phyloP scores from a whole-genome alignment of 2,113 vertebrate genomes.

The Psephotus haematonotus region DNA sequence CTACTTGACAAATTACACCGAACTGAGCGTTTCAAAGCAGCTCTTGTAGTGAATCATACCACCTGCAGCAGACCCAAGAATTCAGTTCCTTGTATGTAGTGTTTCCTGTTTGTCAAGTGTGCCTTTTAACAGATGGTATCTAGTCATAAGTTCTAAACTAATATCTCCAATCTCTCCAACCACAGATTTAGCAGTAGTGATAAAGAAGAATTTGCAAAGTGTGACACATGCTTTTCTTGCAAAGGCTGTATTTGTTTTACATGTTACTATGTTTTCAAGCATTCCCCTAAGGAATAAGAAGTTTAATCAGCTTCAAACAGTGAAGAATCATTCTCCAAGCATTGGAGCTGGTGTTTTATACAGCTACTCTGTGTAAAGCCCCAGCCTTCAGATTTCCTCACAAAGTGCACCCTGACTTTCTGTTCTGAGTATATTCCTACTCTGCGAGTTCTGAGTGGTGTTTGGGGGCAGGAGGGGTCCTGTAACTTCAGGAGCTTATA shows the following conservation, averaged over 20 bases:
- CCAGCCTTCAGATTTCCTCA: not conserved
- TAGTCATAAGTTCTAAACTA: not conserved
- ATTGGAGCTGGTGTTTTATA: not conserved
- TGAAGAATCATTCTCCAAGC: not conserved
- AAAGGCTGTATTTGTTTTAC: not conserved
- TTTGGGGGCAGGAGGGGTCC: not conserved
- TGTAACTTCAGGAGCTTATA: not conserved
- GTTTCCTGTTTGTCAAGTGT: not conserved
- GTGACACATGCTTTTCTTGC: not conserved
- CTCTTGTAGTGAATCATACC: not conserved
- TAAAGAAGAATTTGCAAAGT: not conserved
- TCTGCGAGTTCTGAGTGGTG: not conserved
- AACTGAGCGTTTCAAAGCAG: not conserved
- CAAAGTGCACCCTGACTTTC: not conserved
- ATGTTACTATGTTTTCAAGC: not conserved
- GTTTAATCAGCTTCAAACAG: not conserved
- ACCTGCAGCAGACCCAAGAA: not conserved
- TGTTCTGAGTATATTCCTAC: not conserved
- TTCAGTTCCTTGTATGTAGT: not conserved
- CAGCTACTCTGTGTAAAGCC: not conserved
- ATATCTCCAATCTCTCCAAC: not conserved
- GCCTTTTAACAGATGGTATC: not conserved
- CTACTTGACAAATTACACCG: not conserved
- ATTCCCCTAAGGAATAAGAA: not conserved
- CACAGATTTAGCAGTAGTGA: not conserved